Conservation (phyloP, 2,113 vertebrate species). For the Piaya cayana region DNA sequence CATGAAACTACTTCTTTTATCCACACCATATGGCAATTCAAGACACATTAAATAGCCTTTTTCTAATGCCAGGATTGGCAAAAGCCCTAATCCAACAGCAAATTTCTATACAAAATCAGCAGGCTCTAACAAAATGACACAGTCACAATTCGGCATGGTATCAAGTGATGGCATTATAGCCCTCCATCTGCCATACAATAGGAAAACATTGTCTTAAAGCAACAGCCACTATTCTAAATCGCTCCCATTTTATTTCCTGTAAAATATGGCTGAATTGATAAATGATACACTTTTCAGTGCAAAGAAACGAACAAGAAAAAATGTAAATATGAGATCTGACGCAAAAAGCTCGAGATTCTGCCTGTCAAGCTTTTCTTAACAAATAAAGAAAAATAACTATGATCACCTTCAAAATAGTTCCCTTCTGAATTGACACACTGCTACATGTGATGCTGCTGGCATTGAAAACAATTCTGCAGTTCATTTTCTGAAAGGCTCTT, state of each 20-base stretch:
- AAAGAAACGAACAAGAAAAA: neutral
- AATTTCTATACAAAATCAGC: slow-evolving; percentile 71
- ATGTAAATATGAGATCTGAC: neutral
- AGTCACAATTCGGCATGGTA: slow-evolving; percentile 66
- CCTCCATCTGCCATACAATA: slow-evolving; percentile 60
- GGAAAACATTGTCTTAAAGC: slow-evolving; percentile 58
- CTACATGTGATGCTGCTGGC: too few species aligned
- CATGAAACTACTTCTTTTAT: slow-evolving; percentile 29
- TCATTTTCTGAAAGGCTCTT: too few species aligned
- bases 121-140: slow-evolving; percentile 67
- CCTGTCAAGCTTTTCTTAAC: too few species aligned
- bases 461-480: too few species aligned
- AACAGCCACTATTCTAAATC: slow-evolving; percentile 22
- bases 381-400: too few species aligned
- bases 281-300: slow-evolving; percentile 1
- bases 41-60: slow-evolving; percentile 58
- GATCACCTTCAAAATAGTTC: too few species aligned
- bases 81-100: slow-evolving; percentile 48
- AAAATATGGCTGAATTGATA: neutral
- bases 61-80: slow-evolving; percentile 54
- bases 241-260: neutral
- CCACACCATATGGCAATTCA: slow-evolving; percentile 50
- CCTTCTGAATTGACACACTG: too few species aligned
- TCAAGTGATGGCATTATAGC: slow-evolving; percentile 74
- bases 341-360: too few species aligned